Evolutionary conservation across 2,797 vertebrate genomes (phyloP).

Genomic region (Austrolebias charrua): DNA sequence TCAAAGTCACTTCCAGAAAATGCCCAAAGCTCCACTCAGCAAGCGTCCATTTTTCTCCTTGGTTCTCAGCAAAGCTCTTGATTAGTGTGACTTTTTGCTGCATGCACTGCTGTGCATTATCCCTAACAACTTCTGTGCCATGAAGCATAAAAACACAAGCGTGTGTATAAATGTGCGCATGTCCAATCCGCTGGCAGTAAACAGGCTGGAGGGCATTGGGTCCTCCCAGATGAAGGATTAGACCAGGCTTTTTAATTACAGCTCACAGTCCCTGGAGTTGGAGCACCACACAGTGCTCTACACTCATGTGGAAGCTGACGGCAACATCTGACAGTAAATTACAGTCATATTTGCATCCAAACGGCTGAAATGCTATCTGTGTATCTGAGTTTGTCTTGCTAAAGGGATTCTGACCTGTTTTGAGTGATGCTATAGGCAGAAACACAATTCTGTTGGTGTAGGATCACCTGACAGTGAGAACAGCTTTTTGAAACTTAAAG

Average conservation of each 20-base stretch:
- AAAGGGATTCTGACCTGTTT: not conserved
- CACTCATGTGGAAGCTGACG: slow-evolving; percentile 36
- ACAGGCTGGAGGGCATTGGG: slow-evolving; percentile 63
- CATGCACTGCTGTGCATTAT: slow-evolving; percentile 36
- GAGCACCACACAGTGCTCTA: slow-evolving; percentile 41
- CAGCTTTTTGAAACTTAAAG: not conserved
- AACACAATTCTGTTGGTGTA: too few species aligned
- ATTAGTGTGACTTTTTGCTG: slow-evolving; percentile 43
- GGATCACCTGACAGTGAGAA: too few species aligned
- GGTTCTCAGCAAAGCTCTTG: slow-evolving; percentile 28
- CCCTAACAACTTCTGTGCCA: slow-evolving; percentile 37
- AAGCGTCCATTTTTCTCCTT: slow-evolving; percentile 32
- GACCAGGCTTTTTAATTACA: slow-evolving; percentile 71
- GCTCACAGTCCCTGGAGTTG: slow-evolving; percentile 53
- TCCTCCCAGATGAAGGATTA: slow-evolving; percentile 70
- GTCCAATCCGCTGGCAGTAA: slow-evolving; percentile 60
- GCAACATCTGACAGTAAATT: slow-evolving; percentile 14
- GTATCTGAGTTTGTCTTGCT: slow-evolving; percentile 2
- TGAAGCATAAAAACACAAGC: slow-evolving; percentile 42
- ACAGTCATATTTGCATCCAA: slow-evolving; percentile 19
- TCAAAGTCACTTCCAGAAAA: slow-evolving; percentile 53
- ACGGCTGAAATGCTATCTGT: not conserved
- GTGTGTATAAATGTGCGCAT: slow-evolving; percentile 49
- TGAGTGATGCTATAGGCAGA: too few species aligned
- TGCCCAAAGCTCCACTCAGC: slow-evolving; percentile 11